phyloP scores from a whole-genome alignment of 2,797 vertebrate genomes.

The Enteromius mattozi region DNA sequence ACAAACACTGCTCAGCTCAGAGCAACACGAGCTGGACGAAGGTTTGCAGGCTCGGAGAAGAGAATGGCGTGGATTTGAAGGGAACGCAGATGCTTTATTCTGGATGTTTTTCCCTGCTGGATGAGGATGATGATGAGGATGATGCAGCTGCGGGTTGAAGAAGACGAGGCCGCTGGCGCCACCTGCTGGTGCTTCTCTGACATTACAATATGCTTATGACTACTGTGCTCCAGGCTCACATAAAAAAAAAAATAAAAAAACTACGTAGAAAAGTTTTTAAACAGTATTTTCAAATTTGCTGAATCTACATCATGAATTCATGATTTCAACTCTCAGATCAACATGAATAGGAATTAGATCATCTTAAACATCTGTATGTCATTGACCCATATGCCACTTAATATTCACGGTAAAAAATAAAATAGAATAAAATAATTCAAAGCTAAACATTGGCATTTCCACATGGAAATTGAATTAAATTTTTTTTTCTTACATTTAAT shows the following conservation, averaged over 20 bases:
- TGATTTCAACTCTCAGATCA: neutral
- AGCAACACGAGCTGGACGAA: too few relatives aligned
- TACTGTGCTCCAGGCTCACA: too few relatives aligned
- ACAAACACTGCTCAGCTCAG: neutral
- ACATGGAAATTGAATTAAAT: too few relatives aligned
- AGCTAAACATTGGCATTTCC: too few relatives aligned
- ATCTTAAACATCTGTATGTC: neutral
- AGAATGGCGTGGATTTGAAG: neutral
- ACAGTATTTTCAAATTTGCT: neutral
- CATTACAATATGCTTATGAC: neutral
- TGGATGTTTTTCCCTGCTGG: neutral
- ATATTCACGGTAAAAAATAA: neutral
- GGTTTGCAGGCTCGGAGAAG: too few relatives aligned
- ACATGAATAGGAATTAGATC: neutral
- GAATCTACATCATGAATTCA: neutral
- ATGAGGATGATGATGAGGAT: too few relatives aligned
- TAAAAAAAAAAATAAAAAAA: too few relatives aligned
- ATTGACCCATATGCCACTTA: neutral
- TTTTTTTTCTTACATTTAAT: too few relatives aligned
- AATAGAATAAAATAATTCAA: too few relatives aligned
- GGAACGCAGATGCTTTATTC: slow-evolving; percentile 5
- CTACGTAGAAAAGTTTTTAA: neutral
- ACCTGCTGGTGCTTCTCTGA: slow-evolving; percentile 53
- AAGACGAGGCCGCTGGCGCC: slow-evolving; percentile 60
- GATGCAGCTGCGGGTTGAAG: slow-evolving; percentile 30